Conservation (phyloP, 2,113 vertebrate genomes). For the Ageneiosus marmoratus region DNA sequence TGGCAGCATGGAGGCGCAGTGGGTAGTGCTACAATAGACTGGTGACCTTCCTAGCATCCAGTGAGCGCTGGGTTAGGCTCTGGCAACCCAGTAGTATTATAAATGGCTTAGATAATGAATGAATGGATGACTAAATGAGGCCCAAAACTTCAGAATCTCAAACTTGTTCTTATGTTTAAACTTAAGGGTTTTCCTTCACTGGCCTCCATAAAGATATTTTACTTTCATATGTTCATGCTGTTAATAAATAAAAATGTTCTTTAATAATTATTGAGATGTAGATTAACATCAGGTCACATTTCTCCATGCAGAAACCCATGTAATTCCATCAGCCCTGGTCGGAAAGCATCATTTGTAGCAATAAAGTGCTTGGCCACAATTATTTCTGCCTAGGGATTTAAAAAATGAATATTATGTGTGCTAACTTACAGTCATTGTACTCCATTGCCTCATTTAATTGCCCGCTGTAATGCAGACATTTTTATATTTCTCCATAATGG, state of each 20-base stretch:
- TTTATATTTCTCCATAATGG: constrained; percentile 20
- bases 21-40: too few relatives aligned
- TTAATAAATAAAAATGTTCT: not conserved
- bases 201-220: not conserved
- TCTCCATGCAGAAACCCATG: not conserved
- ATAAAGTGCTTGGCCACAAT: not conserved
- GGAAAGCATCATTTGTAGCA: not conserved
- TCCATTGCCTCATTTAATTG: constrained; percentile 29
- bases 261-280: not conserved
- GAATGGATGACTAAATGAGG: not conserved
- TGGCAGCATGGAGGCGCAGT: too few relatives aligned
- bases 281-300: not conserved
- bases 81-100: too few relatives aligned
- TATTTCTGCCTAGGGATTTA: constrained; percentile 15
- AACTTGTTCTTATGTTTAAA: not conserved
- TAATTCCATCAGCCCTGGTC: not conserved
- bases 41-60: too few relatives aligned
- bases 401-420: constrained; percentile 21
- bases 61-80: too few relatives aligned
- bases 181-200: too few relatives aligned
- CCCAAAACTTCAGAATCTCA: not conserved
- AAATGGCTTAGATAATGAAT: not conserved
- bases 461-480: not conserved
- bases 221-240: not conserved
- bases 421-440: constrained; percentile 26